Base-by-base conservation (phyloP, 2,797 vertebrate species). In the Melanotaenia boesemani region DNA sequence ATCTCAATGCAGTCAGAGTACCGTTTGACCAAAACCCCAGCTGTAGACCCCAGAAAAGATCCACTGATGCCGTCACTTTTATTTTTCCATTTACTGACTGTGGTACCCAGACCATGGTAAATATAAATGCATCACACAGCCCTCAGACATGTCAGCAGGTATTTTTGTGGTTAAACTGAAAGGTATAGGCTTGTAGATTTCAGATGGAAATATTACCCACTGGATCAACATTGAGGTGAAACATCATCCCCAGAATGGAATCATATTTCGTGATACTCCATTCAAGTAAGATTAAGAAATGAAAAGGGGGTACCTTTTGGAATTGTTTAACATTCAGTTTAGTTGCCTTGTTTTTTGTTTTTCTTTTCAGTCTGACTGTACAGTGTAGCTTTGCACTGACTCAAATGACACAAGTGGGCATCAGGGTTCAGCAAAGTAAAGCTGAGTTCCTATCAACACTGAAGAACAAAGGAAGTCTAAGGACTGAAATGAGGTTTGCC, bases 401-500 rank as follows among this genome's bases (percentile, higher is more conserved):
- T 2, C 67, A 76, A 41, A 77, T 32, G 3, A 70, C 46, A 39
- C 80, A 79, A 39, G 22, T 89, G 46, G 70, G 24, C 30, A n/a
- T 82, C 1, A 4, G 50, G 0, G 24, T 76, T 71, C 62, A 72
- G 20, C 63, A n/a, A 34, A 64, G 73, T 61, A 58, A 28, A 30
- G n/a, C 34, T 13, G 26, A 77, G 55, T 10, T 41, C 18, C 36
- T 5, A 0, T 63, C 71, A 37, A 39, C 58, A 28, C 22, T 91
- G 44, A 86, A 57, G 76, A 82, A 72, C 11, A 74, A 81, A 48
- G 89, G 86, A 50, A 61, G 26, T 15, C 72, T 90, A 34, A 82
- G 80, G 59, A 73, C 80, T 76, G 80, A 88, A 75, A 86, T 92
- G 76, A 92, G 88, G 76, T 91, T 93, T 85, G 83, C 86, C 50